Evolutionary conservation across 2,797 vertebrate species (phyloP).

Genomic region (Lithobates sylvaticus): DNA sequence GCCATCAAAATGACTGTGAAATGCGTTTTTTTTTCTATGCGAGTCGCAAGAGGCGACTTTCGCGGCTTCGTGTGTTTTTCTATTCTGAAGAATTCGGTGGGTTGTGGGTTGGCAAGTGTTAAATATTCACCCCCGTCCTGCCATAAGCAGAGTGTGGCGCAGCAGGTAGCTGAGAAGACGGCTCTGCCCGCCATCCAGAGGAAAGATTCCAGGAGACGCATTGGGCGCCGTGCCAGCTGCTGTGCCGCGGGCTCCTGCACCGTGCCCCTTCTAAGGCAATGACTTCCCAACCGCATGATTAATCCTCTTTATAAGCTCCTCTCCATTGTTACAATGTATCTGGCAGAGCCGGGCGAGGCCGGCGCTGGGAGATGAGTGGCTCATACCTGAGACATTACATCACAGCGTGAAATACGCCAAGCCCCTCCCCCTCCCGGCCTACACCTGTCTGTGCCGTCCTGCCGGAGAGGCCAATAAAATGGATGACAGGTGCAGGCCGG

Average conservation of each 20-base stretch:
- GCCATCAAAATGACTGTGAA: no score
- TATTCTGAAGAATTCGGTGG: no score
- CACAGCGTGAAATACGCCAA: neutral
- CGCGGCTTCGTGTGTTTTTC: no score
- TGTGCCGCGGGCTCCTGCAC: neutral
- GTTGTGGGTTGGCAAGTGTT: no score
- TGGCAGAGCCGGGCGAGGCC: neutral
- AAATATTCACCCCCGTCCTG: no score
- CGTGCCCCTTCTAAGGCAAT: constrained; percentile 41
- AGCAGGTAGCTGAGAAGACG: neutral
- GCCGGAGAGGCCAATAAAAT: neutral
- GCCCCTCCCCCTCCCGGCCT: no score
- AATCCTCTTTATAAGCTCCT: constrained; percentile 13
- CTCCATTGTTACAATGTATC: constrained; percentile 28
- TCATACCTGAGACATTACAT: constrained; percentile 18
- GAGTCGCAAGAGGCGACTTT: no score
- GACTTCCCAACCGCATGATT: constrained; percentile 40
- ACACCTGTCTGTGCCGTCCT: neutral
- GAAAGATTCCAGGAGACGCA: neutral
- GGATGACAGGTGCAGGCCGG: neutral
- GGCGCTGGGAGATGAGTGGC: no score
- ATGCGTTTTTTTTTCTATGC: no score
- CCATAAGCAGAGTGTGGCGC: neutral
- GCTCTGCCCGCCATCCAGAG: neutral
- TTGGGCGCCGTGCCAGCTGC: constrained; percentile 12